Percentiles rank a stretch among this genome's conserved stretches.
phyloP scores from a whole-genome alignment of 2,113 vertebrate species.

The Chelonoidis abingdonii region DNA sequence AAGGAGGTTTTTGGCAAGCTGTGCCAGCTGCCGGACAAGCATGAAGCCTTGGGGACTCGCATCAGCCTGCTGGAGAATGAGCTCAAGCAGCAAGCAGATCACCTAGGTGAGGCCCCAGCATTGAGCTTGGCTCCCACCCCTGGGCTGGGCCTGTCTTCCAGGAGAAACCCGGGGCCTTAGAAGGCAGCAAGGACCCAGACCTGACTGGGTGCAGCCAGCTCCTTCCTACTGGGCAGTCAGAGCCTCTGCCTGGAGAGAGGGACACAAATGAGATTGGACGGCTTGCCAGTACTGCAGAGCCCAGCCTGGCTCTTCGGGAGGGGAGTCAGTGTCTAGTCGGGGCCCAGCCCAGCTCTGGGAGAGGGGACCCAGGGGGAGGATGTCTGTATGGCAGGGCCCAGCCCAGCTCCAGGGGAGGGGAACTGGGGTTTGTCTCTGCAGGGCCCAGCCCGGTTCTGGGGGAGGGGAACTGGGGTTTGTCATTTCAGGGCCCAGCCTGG shows the following conservation, averaged over 20 bases:
- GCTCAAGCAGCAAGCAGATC: not conserved
- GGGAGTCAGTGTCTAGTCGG: not conserved
- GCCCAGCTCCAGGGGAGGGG: not conserved
- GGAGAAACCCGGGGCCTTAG: not conserved
- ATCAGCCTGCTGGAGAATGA: not conserved
- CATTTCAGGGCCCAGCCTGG: not conserved
- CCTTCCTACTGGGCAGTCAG: not conserved
- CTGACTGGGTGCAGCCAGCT: not conserved
- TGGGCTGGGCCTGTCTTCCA: not conserved
- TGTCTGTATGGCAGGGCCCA: not conserved
- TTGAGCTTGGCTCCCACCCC: not conserved
- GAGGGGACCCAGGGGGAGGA: rapidly evolving
- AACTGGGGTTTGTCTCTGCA: not conserved
- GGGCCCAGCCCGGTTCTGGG: rapidly evolving
- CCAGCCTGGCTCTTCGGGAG: rapidly evolving
- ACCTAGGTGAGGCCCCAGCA: not conserved
- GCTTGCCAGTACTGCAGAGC: too few species aligned
- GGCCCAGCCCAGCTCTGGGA: not conserved
- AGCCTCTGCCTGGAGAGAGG: too few species aligned
- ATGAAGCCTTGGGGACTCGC: rapidly evolving
- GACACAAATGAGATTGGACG: not conserved
- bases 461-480: not conserved
- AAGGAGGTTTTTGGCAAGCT: not conserved
- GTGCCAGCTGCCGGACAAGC: not conserved
- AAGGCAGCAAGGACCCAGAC: not conserved